Evolutionary conservation across 2,113 vertebrate species (phyloP).

Genomic region (Himantopus leucocephalus): DNA sequence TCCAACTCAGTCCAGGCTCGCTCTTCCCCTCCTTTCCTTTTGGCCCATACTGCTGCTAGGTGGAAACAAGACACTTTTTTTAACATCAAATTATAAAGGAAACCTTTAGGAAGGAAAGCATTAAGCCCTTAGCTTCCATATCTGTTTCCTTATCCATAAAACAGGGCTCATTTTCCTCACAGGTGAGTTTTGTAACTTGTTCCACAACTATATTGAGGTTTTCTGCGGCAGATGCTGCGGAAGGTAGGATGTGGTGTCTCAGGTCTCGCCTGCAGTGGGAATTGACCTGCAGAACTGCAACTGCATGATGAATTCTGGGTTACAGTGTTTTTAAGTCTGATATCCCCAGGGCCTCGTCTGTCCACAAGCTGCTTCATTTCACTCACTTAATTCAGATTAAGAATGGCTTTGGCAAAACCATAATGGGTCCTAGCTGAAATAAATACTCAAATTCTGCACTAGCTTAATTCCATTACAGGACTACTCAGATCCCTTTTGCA

Average conservation of each 20-base stretch:
- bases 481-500: neutral
- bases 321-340: neutral
- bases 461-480: neutral
- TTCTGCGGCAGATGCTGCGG: neutral
- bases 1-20: neutral
- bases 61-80: neutral
- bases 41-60: neutral
- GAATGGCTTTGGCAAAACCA: constrained; percentile 14
- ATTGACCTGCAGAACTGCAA: neutral
- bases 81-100: neutral
- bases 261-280: neutral
- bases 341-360: neutral
- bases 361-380: constrained; percentile 26
- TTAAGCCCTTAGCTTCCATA: neutral
- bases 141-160: neutral
- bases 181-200: neutral
- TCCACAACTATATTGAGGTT: neutral
- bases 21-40: neutral
- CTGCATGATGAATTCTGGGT: neutral
- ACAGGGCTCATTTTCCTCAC: neutral
- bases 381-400: constrained; percentile 47
- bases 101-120: neutral
- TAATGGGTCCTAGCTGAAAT: neutral
- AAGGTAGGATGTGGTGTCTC: neutral
- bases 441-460: neutral